Base-by-base conservation (phyloP, 1,140 invertebrate genomes). In the Hypsibius dujardini region DNA sequence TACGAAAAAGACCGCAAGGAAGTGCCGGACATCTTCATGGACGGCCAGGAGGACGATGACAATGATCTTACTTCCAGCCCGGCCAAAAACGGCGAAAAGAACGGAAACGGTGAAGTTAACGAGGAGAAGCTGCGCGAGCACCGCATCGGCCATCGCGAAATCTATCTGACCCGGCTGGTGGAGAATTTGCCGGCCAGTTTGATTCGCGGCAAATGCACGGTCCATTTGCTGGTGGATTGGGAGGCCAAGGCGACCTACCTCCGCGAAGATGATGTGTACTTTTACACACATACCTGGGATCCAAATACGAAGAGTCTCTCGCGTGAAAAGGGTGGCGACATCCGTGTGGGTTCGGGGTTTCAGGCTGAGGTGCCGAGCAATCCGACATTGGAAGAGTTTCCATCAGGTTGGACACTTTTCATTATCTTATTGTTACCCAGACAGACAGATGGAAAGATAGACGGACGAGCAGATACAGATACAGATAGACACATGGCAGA, bases 221-320 rank as follows among this genome's bases (percentile, higher is more conserved):
- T 99, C 74, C 96, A 94, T 70, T 84, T 98, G 72, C 86, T 98
- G 78, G 98, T 97, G 82, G 95, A 98, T 84, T 96, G 93, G 69
- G 95, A 98, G 83, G 90, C 90, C 74, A 83, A 95, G 75, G 83
- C 88, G 75, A 93, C 90, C 79, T 98, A 98, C 84, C 84, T 97
- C 74, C 91, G 92, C 82, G 93, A 92, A 84, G 94, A 98, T 79
- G 88, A 98, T 81, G 89, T 90, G 78, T 99, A 98, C 85, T 98
- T 97, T 82, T 98, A 98, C 83, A 97, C 95, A 79, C 84, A 98
- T 79, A 95, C 99, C 74, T 99, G 96, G 82, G 96, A 99, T 84
- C 95, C 95, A 73, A 87, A 90, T 80, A 92, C 97, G 82, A 96
- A 95, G 82, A 98, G 95, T 76, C 84, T 99, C 77, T 85, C 98